Percentiles rank a stretch among this genome's conserved stretches.
phyloP scores from a whole-genome alignment of 2,888 invertebrate species.

The Balanococcus diminutus region DNA sequence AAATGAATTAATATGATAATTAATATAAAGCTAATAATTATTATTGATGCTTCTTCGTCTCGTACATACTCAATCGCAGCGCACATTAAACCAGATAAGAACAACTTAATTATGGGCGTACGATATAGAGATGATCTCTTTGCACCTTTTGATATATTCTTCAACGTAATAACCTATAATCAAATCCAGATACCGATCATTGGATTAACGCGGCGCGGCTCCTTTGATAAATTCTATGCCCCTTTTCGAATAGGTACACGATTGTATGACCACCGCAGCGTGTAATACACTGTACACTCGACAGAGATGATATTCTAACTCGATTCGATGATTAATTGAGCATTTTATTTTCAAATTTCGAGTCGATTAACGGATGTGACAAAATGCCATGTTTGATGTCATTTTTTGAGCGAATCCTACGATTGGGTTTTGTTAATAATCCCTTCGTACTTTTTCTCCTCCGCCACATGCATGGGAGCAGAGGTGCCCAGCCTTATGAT shows the following conservation, averaged over 20 bases:
- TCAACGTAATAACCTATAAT: slow-evolving; percentile 51
- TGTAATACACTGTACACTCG: neutral
- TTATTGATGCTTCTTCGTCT: slow-evolving; percentile 23
- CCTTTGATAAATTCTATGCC: slow-evolving; percentile 25
- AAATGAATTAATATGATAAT: slow-evolving; percentile 51
- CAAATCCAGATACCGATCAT: slow-evolving; percentile 30
- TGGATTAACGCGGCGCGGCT: slow-evolving; percentile 19
- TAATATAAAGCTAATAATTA: slow-evolving; percentile 46
- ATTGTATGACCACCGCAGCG: slow-evolving; percentile 25
- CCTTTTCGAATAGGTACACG: neutral
- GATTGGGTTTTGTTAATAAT: too few species aligned
- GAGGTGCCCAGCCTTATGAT: too few species aligned
- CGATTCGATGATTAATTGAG: too few species aligned
- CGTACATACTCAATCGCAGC: slow-evolving; percentile 14
- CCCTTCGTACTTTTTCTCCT: too few species aligned
- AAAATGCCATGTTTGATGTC: too few species aligned
- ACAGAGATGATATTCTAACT: too few species aligned
- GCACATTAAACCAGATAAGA: slow-evolving; percentile 21
- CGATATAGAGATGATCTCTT: slow-evolving; percentile 45
- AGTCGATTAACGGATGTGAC: too few species aligned
- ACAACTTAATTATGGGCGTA: slow-evolving; percentile 51
- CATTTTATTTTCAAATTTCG: too few species aligned
- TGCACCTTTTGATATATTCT: slow-evolving; percentile 45
- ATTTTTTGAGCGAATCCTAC: too few species aligned
- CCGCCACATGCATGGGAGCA: too few species aligned